phyloP scores from a whole-genome alignment of 2,113 vertebrate species.

The Eulemur rufifrons region DNA sequence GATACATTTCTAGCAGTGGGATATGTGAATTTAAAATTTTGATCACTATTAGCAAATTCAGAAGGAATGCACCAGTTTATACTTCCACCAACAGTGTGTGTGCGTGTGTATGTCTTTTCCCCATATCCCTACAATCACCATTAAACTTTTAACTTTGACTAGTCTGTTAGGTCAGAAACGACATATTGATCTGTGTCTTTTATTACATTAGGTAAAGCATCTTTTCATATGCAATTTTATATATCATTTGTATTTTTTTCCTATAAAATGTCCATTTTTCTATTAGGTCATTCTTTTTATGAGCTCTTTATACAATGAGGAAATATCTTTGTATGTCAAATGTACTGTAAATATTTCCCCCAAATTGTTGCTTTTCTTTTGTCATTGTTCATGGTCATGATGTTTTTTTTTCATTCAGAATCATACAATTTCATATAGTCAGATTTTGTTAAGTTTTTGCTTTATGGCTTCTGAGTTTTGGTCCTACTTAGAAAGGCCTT shows the following conservation, averaged over 20 bases:
- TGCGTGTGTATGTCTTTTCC: background rate
- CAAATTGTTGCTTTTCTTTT: background rate
- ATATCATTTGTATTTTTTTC: background rate
- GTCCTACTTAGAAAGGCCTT: background rate
- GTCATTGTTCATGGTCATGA: background rate
- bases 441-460: background rate
- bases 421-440: background rate
- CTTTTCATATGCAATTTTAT: background rate
- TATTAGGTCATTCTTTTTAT: background rate
- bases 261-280: background rate
- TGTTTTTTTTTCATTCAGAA: background rate
- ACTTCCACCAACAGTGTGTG: background rate
- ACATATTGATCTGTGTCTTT: background rate
- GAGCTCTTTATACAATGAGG: background rate
- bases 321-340: background rate
- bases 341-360: background rate
- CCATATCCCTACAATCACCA: background rate
- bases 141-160: background rate
- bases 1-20: background rate
- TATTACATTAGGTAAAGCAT: background rate
- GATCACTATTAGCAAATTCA: background rate
- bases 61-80: background rate
- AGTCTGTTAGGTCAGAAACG: background rate
- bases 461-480: background rate
- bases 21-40: background rate